phyloP scores from a whole-genome alignment of 2,113 vertebrate genomes.

The Hydropotes inermis region DNA sequence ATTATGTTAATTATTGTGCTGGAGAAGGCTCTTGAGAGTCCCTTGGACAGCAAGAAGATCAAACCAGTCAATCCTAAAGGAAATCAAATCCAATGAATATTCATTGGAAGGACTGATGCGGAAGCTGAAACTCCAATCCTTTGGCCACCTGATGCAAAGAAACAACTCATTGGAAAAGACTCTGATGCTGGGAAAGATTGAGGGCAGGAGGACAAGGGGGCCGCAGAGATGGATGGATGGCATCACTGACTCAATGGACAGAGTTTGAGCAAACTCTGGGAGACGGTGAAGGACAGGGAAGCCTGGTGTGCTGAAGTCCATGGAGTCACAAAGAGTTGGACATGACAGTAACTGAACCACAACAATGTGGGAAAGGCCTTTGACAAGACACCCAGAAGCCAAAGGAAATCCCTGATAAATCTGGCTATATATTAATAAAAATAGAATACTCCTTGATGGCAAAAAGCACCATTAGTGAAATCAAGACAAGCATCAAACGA shows the following conservation, averaged over 20 bases:
- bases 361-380: neutral
- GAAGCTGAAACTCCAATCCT: neutral
- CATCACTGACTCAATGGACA: neutral
- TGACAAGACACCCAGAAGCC: neutral
- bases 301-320: neutral
- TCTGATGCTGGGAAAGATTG: neutral
- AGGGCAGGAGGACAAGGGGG: neutral
- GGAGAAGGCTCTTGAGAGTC: neutral
- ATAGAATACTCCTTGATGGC: neutral
- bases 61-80: neutral
- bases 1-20: neutral
- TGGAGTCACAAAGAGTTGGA: neutral
- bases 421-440: neutral
- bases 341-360: neutral
- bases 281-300: neutral
- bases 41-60: neutral
- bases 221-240: neutral
- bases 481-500: neutral
- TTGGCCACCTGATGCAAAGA: neutral
- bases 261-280: neutral
- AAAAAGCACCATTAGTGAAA: slow-evolving; percentile 14
- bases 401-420: neutral
- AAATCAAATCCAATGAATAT: neutral
- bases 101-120: neutral
- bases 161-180: neutral